Evolutionary conservation across 2,113 vertebrate genomes (phyloP).

Genomic region (Cyrtonyx montezumae): DNA sequence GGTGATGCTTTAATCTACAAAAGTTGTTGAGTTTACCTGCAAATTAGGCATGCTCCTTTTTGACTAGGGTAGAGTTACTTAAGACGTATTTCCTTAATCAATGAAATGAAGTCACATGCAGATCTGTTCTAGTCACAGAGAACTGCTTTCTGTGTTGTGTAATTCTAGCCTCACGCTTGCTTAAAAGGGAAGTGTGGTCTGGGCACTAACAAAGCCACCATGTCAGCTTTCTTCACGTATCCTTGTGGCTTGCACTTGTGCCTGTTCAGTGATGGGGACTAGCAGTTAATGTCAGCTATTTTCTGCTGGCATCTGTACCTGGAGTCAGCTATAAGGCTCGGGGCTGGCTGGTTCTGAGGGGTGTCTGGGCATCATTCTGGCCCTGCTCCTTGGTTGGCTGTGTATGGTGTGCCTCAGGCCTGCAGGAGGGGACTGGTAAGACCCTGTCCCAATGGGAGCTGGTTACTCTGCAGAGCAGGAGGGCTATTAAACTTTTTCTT

Average conservation of each 20-base stretch:
- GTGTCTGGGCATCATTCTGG: neutral
- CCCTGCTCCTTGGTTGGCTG: fast-evolving
- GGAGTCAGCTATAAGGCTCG: neutral
- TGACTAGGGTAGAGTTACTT: neutral
- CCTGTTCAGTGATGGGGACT: neutral
- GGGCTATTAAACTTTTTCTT: neutral
- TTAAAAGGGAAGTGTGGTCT: neutral
- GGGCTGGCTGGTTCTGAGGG: fast-evolving
- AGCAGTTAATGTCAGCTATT: neutral
- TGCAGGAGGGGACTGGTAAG: neutral
- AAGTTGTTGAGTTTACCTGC: neutral
- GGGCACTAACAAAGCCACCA: neutral
- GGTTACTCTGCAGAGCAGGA: neutral
- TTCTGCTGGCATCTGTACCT: neutral
- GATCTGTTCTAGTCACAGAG: neutral
- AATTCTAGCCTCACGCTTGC: neutral
- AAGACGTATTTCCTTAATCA: neutral
- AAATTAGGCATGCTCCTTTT: neutral
- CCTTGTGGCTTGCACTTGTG: neutral
- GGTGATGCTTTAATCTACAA: neutral
- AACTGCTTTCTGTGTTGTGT: fast-evolving
- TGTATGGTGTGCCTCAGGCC: neutral
- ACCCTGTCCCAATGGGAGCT: neutral
- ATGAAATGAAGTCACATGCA: neutral
- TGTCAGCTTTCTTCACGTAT: neutral